Conservation (phyloP, 2,797 vertebrate species). For the Helarctos malayanus region DNA sequence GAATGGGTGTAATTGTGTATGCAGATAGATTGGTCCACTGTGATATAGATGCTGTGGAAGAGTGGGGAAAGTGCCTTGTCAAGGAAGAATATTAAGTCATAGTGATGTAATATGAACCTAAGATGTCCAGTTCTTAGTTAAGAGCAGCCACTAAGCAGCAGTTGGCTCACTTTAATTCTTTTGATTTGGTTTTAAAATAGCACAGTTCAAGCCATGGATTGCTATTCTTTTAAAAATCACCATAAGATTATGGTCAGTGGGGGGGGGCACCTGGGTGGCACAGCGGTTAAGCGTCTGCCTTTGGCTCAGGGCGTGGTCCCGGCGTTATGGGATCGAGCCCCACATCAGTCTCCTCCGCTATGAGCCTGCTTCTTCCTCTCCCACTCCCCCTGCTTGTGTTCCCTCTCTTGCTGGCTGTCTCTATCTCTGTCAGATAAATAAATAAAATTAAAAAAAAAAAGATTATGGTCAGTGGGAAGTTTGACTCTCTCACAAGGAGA, state of each 20-base stretch:
- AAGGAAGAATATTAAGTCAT: constrained; percentile 53
- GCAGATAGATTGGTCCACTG: not conserved
- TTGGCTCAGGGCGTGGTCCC: too few relatives aligned
- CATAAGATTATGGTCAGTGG: constrained; percentile 35
- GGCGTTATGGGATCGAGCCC: too few relatives aligned
- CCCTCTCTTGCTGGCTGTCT: too few relatives aligned
- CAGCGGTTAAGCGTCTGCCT: too few relatives aligned
- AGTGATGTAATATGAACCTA: not conserved
- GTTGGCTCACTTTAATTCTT: constrained; percentile 43
- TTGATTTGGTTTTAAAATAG: constrained; percentile 71
- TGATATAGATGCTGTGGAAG: constrained; percentile 20
- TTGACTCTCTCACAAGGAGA: constrained; percentile 54
- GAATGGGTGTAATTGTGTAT: not conserved
- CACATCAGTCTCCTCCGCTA: too few relatives aligned
- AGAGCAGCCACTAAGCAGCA: constrained; percentile 46
- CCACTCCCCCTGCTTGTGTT: too few relatives aligned
- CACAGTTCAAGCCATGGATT: constrained; percentile 39
- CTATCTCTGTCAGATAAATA: too few relatives aligned
- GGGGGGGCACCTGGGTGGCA: not conserved
- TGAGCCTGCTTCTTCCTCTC: too few relatives aligned
- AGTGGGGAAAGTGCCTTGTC: constrained; percentile 23
- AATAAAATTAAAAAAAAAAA: not conserved
- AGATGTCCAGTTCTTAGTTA: constrained; percentile 63
- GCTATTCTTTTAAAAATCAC: constrained; percentile 64
- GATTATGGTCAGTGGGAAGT: constrained; percentile 32